Evolutionary conservation across 2,888 invertebrate species (phyloP), one percentile per base, ranked within the genome.

Genomic region (Andrena trimmerana): DNA sequence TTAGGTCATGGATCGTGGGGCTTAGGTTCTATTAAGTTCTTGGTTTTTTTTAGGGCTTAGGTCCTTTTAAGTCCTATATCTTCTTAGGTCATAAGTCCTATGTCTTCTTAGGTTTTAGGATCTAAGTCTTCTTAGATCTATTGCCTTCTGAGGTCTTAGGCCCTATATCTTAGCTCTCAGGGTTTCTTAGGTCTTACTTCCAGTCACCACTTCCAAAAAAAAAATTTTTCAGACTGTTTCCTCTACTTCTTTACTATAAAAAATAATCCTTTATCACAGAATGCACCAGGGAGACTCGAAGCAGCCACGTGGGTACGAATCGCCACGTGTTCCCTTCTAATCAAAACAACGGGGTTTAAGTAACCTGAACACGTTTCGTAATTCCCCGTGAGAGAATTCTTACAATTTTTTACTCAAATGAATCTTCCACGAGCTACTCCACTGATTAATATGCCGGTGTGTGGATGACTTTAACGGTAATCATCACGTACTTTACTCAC

Each of bases 401-500:
- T 20, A 8, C 10, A 10, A 24, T 24, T 57, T 57, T 57, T 10
- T 13, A 13, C 57, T 57, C 57, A 27, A 24, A 57, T 1, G 57
- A 57, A 24, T 27, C 24, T 54, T 54, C n/a, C 54, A 54, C 54
- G 54, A 54, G 24, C 8, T 27, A 54, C 8, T 27, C 10, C 57
- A 57, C 57, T 54, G 10, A 54, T 20, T 20, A 20, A n/a, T 36
- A 57, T 57, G 57, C 57, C 20, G 54, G 8, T 27, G 60, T 48
- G 36, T 57, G 52, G 31, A 33, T 13, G 57, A 71, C 50, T 77
- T 42, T 71, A 77, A 71, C 77, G 66, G 70, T 66, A 48, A 57
- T 57, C 54, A 31, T 72, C 72, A 48, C 78, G 72, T 78, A 68
- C 78, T 54, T 68, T 68, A 48, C 2, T n/a, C 27, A 66, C 10